Percentiles rank a stretch among this genome's conserved stretches.
These are phyloP conservation scores for Oscheius sp. DNA, from an alignment of 1,140 invertebrate genomes.

Conservation along the genomic window DNA sequence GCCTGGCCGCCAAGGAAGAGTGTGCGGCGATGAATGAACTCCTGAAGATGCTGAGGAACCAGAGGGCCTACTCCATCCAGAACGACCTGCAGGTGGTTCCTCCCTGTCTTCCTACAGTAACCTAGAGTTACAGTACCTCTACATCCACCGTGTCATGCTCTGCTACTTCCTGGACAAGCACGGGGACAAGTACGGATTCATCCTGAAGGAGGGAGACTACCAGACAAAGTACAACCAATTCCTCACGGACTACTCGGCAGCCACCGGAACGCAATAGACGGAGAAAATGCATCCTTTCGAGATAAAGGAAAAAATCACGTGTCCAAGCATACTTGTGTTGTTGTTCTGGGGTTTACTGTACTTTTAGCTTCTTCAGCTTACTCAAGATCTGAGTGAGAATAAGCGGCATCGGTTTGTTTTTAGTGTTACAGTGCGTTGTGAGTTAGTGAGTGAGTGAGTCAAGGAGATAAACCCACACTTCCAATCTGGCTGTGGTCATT, in stretches of 20 bases:
- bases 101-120: too few species aligned
- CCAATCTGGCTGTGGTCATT: slow-evolving; percentile 10
- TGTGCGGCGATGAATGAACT: slow-evolving; percentile 35
- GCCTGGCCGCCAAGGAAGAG: slow-evolving; percentile 16
- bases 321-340: too few species aligned
- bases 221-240: slow-evolving; percentile 17
- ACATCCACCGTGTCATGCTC: slow-evolving; percentile 20
- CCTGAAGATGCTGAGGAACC: slow-evolving; percentile 14
- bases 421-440: too few species aligned
- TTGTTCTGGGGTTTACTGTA: too few species aligned
- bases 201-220: slow-evolving; percentile 2
- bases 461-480: not conserved
- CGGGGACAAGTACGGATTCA: not conserved
- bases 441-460: too few species aligned
- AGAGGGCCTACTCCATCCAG: slow-evolving; percentile 19
- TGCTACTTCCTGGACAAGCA: slow-evolving; percentile 31
- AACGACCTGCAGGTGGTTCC: slow-evolving; percentile 21
- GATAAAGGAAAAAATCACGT: too few species aligned
- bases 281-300: too few species aligned
- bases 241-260: slow-evolving; percentile 12
- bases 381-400: too few species aligned
- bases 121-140: slow-evolving; percentile 20
- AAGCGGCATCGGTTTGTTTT: too few species aligned
- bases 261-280: too few species aligned
- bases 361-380: too few species aligned